Percentiles rank a stretch among this genome's conserved stretches.
These are phyloP conservation scores for Polydrusus pterygomalis DNA, from an alignment of 2,888 invertebrate genomes.

Conservation along the genomic window DNA sequence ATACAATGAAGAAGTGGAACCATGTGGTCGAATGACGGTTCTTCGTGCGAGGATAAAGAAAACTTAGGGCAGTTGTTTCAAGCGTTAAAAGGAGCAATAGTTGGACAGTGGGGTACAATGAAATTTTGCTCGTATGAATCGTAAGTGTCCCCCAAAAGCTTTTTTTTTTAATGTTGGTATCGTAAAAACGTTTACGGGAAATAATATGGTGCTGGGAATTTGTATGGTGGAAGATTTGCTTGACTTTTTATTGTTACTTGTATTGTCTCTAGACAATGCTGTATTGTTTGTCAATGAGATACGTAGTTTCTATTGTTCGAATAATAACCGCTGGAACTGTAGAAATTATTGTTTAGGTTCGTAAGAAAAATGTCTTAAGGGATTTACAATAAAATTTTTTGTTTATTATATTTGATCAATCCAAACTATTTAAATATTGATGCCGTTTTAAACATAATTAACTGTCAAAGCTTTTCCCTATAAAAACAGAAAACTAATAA, in stretches of 20 bases:
- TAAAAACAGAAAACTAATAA: too few species aligned
- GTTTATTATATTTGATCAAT: too few species aligned
- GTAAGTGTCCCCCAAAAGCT: constrained; percentile 46
- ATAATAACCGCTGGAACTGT: constrained; percentile 10
- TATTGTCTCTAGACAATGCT: constrained; percentile 51
- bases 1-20: constrained; percentile 49
- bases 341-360: neutral
- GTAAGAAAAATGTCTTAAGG: neutral
- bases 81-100: constrained; percentile 53
- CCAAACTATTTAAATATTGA: too few species aligned
- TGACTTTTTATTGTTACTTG: constrained; percentile 36
- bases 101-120: constrained; percentile 56
- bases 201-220: constrained; percentile 24
- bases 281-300: constrained; percentile 53
- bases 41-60: constrained; percentile 53
- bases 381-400: neutral
- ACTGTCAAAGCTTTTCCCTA: too few species aligned
- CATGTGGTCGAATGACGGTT: constrained; percentile 54
- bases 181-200: constrained; percentile 21
- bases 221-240: constrained; percentile 26
- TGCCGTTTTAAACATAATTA: too few species aligned
- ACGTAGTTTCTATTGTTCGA: constrained; percentile 50
- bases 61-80: constrained; percentile 55
- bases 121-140: constrained; percentile 57
- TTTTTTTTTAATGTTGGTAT: constrained; percentile 21